Base-by-base conservation (phyloP, 30 jellyfish, hydroid and myxozoan species). In the Calvadosia cruxmelitensis region DNA sequence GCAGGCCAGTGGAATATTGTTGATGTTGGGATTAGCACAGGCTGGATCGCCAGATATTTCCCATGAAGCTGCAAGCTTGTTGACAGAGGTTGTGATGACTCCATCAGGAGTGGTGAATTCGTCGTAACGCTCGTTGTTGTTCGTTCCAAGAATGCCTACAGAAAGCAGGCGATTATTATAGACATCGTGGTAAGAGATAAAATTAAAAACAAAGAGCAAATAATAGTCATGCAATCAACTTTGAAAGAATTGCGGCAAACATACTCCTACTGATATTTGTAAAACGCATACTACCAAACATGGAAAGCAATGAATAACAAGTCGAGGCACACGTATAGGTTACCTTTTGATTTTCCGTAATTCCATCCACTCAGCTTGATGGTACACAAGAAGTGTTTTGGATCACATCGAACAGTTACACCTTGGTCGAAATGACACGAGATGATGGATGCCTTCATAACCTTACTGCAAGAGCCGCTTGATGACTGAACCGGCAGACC, bases 321-420 rank as follows among this genome's bases (percentile, higher is more conserved):
- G 34, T 51, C 20, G 29, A 31, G 3, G 31, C 29, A 7, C 75
- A 31, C 2, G 16, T 1, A 28, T 16, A 10, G 31, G 62, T 53
- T 72, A 90, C 99, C 99, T 82, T 78, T 86, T 16, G 99, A 62
- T 61, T 79, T 82, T 42, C 95, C 99, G 64, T 71, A 90, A 64
- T 82, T 84, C 95, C 89, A 82, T 36, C 94, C 68, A 10, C 91
- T 67, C 42, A 90, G 53, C 33, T 68, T 34, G 76, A 90, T 69
- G 1, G 95, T 63, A 80, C 96, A 75, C 66, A 82, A 7, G 79
- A 75, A 82, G 75, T 79, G 77, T 50, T 72, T 77, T 72, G 69
- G 68, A 78, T 82, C 84, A 53, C 94, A 93, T 12, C 35, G 31
- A 26, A 88, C 93, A 2, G 16, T 29, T 62, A 90, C 12, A 61